Conservation (phyloP, 2,888 invertebrate genomes). For the Parapristionchus giblindavisi region DNA sequence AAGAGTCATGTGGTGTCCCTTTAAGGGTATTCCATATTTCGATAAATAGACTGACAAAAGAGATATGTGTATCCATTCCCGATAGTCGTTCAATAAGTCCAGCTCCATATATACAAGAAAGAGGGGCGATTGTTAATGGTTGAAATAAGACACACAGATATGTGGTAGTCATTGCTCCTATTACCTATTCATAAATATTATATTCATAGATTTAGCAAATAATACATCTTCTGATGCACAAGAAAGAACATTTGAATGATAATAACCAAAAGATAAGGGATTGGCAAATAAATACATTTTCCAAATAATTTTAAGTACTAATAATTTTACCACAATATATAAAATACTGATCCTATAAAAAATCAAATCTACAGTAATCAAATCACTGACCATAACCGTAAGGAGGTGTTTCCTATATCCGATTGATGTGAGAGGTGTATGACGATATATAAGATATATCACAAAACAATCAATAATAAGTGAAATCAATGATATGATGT, state of each 20-base stretch:
- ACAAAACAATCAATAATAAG: constrained; percentile 11
- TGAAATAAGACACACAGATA: constrained; percentile 28
- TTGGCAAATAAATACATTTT: too few species aligned
- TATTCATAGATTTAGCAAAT: too few species aligned
- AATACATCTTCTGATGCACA: too few species aligned
- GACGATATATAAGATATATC: neutral
- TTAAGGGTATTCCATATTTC: neutral
- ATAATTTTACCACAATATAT: too few species aligned
- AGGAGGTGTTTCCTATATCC: constrained; percentile 16
- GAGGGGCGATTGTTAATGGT: constrained; percentile 20
- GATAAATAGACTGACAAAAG: neutral
- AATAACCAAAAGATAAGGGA: too few species aligned
- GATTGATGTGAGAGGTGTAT: neutral
- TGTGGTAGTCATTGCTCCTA: neutral
- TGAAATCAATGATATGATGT: constrained; percentile 3
- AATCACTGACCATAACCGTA: neutral
- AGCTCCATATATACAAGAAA: constrained; percentile 9
- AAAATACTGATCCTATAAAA: neutral
- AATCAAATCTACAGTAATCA: neutral
- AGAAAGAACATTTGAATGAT: too few species aligned
- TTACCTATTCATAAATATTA: too few species aligned
- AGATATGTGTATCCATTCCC: constrained; percentile 11
- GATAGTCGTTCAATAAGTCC: neutral
- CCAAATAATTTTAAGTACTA: too few species aligned
- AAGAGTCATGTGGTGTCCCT: neutral